Base-by-base conservation (phyloP, 2,113 vertebrate species). In the Balaeniceps rex region DNA sequence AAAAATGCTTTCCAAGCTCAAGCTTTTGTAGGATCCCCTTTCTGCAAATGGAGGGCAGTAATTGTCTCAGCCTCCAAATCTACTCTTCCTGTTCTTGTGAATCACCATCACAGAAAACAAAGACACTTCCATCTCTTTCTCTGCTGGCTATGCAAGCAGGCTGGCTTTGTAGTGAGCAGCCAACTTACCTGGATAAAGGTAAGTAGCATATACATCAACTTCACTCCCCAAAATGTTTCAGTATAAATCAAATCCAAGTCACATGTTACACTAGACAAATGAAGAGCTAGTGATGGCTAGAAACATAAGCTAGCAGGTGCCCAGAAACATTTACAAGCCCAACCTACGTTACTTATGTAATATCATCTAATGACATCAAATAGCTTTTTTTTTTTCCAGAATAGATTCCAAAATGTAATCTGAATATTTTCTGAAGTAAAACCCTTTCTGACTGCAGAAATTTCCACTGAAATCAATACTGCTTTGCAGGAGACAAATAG, bases 291-390 rank as follows among this genome's bases (percentile, higher is more conserved):
- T 21, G 5, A 31, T 28, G 11, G 63, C 54, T 68, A 78, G 52
- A 76, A 92, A 38, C 16, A 29, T 34, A 51, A 81, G 17, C 9
- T 74, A 19, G 24, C 25, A 10, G 2, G 6, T 47, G 15, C 7
- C 26, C 33, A 81, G 58, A 55, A 87, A 76, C 13, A 25, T 24
- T 51, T 69, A 40, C 4, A 31, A 44, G 4, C 6, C 38, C 24
- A 72, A 36, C 2, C 22, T 36, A 28, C 0, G 0, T 68, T 65
- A 63, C 6, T 36, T 81, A 46, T 1, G 4, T 33, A 44, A 13
- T 66, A 58, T 6, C 14, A 60, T 57, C 38, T 40, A 75, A 46
- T 23, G 10, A 38, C 7, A 58, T 23, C 14, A 77, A 90, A 28
- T 14, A 47, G 16, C 8, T 1, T 1, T 15, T 28, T 52, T 47